Conservation (phyloP, 2,888 invertebrate species). For the Cyrtodaria siliqua region DNA sequence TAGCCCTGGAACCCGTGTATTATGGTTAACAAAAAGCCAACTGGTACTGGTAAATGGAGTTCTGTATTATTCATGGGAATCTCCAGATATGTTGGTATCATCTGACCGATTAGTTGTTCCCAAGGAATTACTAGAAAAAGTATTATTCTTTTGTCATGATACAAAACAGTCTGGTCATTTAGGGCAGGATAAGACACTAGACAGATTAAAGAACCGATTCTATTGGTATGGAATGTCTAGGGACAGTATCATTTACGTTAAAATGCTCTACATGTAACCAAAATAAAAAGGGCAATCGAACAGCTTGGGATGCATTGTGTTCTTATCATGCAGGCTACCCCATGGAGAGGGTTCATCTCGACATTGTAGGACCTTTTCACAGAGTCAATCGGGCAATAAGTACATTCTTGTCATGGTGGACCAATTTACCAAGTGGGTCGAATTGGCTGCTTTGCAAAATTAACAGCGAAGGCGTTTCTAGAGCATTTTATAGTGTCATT, state of each 20-base stretch:
- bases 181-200: slow-evolving; percentile 4
- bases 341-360: background rate
- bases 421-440: slow-evolving; percentile 3
- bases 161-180: background rate
- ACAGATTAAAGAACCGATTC: slow-evolving; percentile 5
- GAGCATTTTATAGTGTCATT: background rate
- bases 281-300: background rate
- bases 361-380: background rate
- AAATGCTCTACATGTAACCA: slow-evolving; percentile 1
- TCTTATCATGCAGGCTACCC: background rate
- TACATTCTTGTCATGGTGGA: background rate
- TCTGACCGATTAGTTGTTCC: background rate
- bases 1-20: background rate
- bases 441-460: background rate
- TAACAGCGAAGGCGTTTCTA: background rate
- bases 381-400: background rate
- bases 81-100: background rate
- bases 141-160: background rate
- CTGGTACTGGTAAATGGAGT: background rate
- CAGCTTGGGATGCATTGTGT: background rate
- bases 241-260: background rate
- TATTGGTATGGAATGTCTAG: slow-evolving; percentile 11
- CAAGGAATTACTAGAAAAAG: background rate
- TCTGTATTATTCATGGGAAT: background rate
- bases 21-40: background rate